Evolutionary conservation across 2,797 vertebrate genomes (phyloP).

Genomic region (Myripristis jacobus): DNA sequence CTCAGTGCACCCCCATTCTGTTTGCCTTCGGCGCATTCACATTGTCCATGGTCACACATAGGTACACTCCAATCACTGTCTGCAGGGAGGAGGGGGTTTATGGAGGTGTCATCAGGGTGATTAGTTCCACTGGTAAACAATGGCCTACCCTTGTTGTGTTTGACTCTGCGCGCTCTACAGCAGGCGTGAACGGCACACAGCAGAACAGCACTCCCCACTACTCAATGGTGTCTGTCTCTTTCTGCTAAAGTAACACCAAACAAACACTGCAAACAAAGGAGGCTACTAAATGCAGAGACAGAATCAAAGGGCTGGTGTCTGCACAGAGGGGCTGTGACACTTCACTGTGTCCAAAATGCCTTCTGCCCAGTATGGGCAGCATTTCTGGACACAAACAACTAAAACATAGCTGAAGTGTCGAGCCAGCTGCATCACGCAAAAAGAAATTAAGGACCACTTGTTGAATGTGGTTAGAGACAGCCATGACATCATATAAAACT

Average conservation of each 20-base stretch:
- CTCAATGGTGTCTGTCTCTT: constrained; percentile 82
- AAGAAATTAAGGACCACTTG: constrained; percentile 70
- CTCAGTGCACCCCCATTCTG: constrained; percentile 84
- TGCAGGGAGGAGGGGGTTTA: constrained; percentile 81
- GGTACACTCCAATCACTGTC: constrained; percentile 83
- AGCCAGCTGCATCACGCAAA: constrained; percentile 62
- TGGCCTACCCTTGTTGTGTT: constrained; percentile 79
- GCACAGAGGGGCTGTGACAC: constrained; percentile 64
- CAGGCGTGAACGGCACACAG: constrained; percentile 80
- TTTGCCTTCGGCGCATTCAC: constrained; percentile 85
- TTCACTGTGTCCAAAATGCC: constrained; percentile 69
- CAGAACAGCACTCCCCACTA: constrained; percentile 75
- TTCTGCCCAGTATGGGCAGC: constrained; percentile 51
- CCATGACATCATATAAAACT: constrained; percentile 43
- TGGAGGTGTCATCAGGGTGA: constrained; percentile 84
- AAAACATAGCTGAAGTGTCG: constrained; percentile 52
- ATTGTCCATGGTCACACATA: constrained; percentile 85
- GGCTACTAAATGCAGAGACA: constrained; percentile 68
- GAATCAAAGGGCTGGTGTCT: constrained; percentile 76
- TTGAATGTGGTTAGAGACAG: constrained; percentile 54
- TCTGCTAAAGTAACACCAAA: constrained; percentile 83
- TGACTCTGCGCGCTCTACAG: constrained; percentile 79
- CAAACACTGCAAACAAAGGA: constrained; percentile 80
- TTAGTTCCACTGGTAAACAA: constrained; percentile 85
- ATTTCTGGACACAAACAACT: constrained; percentile 73